phyloP scores from a whole-genome alignment of 2,797 vertebrate genomes.

The Ctenopoma kingsleyae region DNA sequence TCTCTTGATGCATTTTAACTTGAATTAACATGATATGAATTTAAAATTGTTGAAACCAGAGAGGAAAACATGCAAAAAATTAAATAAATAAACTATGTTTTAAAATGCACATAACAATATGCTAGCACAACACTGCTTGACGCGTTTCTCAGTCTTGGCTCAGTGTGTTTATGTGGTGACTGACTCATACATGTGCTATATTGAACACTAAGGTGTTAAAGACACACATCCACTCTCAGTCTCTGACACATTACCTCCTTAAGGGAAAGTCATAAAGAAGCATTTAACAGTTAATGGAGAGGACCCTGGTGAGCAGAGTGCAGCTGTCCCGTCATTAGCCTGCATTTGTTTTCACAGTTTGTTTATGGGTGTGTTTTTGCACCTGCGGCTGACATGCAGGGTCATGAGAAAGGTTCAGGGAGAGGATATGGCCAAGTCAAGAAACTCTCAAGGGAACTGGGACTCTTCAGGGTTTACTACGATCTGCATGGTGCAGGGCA shows the following conservation, averaged over 20 bases:
- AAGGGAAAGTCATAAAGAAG: constrained; percentile 64
- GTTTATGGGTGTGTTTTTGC: constrained; percentile 74
- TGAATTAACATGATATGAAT: background rate
- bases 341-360: constrained; percentile 75
- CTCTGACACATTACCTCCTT: constrained; percentile 52
- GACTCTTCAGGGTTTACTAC: background rate
- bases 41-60: background rate
- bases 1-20: background rate
- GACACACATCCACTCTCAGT: constrained; percentile 36
- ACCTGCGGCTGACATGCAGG: constrained; percentile 65
- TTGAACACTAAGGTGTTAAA: constrained; percentile 37
- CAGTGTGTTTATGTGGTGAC: constrained; percentile 1
- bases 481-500: background rate
- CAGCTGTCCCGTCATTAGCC: constrained; percentile 77
- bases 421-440: constrained; percentile 20
- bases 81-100: background rate
- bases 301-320: constrained; percentile 56
- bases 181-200: constrained; percentile 29
- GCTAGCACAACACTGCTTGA: background rate
- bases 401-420: constrained; percentile 66
- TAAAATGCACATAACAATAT: background rate
- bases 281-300: constrained; percentile 58
- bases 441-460: constrained; percentile 24
- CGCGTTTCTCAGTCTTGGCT: constrained; percentile 3
- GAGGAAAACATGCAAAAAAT: background rate